A percentile compares a stretch with the other conserved stretches of the same genome.
These are phyloP conservation scores for Rhizomys pruinosus DNA, from an alignment of 2,113 vertebrate species.

Conservation along the genomic window DNA sequence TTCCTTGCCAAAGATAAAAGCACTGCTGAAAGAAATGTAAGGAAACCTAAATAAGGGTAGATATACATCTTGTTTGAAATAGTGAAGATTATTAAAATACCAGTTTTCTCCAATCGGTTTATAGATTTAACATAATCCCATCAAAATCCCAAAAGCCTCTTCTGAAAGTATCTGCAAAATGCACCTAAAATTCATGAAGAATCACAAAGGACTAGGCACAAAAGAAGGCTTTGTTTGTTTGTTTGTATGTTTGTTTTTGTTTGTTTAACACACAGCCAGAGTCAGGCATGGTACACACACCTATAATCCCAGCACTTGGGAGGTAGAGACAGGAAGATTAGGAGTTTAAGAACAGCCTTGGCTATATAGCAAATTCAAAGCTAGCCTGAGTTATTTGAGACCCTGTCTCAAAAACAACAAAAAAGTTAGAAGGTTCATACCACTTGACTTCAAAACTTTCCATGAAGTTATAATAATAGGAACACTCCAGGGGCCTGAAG, in stretches of 20 bases:
- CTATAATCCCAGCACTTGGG: neutral
- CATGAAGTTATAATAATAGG: neutral
- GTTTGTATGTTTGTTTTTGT: neutral
- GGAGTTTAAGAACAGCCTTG: neutral
- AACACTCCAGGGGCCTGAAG: neutral
- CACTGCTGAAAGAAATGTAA: neutral
- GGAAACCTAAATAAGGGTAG: neutral
- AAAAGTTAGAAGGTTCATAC: neutral
- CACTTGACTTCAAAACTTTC: slow-evolving; percentile 26
- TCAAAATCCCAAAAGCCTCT: slow-evolving; percentile 2
- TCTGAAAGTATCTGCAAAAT: neutral
- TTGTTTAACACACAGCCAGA: neutral
- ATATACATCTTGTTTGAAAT: neutral
- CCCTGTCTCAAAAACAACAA: neutral
- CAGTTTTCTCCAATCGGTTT: neutral
- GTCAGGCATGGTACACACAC: too few relatives aligned
- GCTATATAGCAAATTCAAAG: too few relatives aligned
- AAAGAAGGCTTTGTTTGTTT: neutral
- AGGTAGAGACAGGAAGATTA: neutral
- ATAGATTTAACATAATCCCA: neutral
- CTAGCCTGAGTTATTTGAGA: neutral
- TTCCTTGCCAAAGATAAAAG: neutral
- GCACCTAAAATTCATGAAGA: neutral
- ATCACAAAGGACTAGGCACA: neutral
- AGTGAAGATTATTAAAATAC: neutral